Base-by-base conservation (phyloP, 2,888 invertebrate species). In the Pandemis heparana region DNA sequence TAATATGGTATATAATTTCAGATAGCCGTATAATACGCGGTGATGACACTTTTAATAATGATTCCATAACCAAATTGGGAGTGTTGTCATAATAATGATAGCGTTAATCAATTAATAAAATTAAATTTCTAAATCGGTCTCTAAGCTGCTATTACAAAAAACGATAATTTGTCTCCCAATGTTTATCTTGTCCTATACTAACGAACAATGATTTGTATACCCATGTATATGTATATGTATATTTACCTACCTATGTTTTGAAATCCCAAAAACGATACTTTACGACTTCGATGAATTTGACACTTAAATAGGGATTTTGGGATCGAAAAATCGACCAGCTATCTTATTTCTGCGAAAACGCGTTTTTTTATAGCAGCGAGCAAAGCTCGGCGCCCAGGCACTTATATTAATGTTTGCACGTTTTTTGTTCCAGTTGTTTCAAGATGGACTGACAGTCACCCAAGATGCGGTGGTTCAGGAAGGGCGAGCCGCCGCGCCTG, bases 401-500 rank as follows among this genome's bases (percentile, higher is more conserved):
- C 8, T 18, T 23, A 5, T 56, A 23, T 56, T 18, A 0, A 56
- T 12, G 23, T 56, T 56, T 56, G 56, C 23, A 23, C 12, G 0
- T 53, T 16, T 51, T 41, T 79, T 75, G 78, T 83, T 83, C 59
- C 80, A 82, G 82, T 75, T 18, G 16, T 48, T 41, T 63, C 71
- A 74, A 32, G 70, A 91, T 91, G 92, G 84, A 85, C 82, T 89
- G 80, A 87, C 75, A 67, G 53, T 75, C 60, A 62, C 71, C 65
- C 76, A 87, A 87, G 82, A 96, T 96, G 96, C 96, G 96, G 94
- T 96, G 96, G 96, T 96, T 96, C 94, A 96, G 95, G 89, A 95
- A 95, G 83, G 96, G 96, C 85, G 96, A 95, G 90, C 95, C 96
- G 86, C 96, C 96, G 81, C 95, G 96, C 90, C 95, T 96, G 84